These are phyloP conservation scores for Euwallacea fornicatus DNA, from an alignment of 1,140 invertebrate genomes.

Conservation along the genomic window DNA sequence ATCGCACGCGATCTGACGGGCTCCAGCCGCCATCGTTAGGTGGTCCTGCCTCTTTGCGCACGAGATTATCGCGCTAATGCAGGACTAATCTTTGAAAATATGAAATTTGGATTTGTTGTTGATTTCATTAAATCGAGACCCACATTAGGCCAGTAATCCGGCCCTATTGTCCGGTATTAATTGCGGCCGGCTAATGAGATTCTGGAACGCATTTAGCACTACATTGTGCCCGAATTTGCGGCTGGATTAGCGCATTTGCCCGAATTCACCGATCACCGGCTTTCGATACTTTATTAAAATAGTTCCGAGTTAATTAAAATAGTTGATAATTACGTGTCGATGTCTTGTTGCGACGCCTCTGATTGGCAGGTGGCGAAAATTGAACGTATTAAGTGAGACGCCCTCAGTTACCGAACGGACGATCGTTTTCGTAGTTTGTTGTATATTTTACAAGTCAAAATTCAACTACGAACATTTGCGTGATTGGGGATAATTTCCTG, in stretches of 20 bases:
- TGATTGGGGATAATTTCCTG: too few relatives aligned
- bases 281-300: background rate
- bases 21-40: background rate
- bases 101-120: background rate
- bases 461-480: too few relatives aligned
- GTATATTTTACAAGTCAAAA: too few relatives aligned
- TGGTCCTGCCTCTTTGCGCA: background rate
- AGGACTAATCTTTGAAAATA: background rate
- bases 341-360: background rate
- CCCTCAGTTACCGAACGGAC: too few relatives aligned
- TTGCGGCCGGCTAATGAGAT: conserved; percentile 23
- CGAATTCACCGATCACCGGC: background rate
- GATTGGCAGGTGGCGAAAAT: too few relatives aligned
- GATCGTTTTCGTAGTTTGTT: too few relatives aligned
- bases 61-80: background rate
- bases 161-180: conserved; percentile 21
- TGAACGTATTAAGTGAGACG: too few relatives aligned
- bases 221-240: background rate
- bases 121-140: background rate
- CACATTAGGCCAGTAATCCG: conserved; percentile 1
- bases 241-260: background rate
- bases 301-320: conserved; percentile 4
- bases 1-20: background rate
- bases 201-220: conserved; percentile 10
- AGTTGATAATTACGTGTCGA: background rate